A percentile compares a stretch with the other conserved stretches of the same genome.
Conservation (phyloP, 2,797 vertebrate genomes). For the Carcharodon carcharias region DNA sequence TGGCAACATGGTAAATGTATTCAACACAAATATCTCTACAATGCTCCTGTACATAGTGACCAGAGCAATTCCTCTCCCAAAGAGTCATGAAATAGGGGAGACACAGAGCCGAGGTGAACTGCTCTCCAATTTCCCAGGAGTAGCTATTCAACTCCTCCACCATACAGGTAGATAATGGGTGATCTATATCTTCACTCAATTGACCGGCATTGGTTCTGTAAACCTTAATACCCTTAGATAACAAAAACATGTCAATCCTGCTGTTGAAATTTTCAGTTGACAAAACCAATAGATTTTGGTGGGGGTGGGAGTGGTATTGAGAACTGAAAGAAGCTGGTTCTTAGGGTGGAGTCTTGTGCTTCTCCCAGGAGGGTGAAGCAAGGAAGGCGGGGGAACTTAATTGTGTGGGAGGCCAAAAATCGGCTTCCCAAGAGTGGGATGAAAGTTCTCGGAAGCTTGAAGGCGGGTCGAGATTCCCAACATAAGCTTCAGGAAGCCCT, state of each 20-base stretch:
- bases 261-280: background rate
- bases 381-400: too few relatives aligned
- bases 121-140: background rate
- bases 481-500: too few relatives aligned
- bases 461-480: too few relatives aligned
- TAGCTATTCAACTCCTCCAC: background rate
- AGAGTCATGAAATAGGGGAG: background rate
- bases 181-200: background rate
- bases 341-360: background rate
- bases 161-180: background rate
- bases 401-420: too few relatives aligned
- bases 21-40: background rate
- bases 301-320: background rate
- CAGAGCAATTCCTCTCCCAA: background rate
- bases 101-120: background rate
- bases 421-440: too few relatives aligned
- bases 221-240: background rate
- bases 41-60: background rate
- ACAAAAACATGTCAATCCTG: background rate
- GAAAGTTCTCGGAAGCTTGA: too few relatives aligned
- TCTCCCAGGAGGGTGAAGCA: too few relatives aligned
- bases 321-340: background rate
- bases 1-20: background rate
- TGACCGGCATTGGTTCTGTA: background rate
- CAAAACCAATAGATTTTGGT: too few relatives aligned